Percentiles rank a stretch among this genome's conserved stretches.
Conservation (phyloP, 2,113 vertebrate genomes). For the Spea multiplicata region DNA sequence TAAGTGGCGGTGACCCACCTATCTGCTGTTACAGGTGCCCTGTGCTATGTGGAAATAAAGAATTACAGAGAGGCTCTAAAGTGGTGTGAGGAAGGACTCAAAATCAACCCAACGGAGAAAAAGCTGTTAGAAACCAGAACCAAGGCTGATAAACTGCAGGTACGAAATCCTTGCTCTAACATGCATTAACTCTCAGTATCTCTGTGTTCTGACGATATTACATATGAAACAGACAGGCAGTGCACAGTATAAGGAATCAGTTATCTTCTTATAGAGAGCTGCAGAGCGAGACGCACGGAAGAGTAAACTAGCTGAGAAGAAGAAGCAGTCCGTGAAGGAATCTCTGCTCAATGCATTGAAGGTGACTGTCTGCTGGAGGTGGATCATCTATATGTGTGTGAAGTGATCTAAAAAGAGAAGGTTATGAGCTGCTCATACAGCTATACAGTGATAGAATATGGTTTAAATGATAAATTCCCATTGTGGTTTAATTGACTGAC, state of each 20-base stretch:
- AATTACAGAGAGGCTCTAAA: slow-evolving; percentile 75
- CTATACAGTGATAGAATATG: too few species aligned
- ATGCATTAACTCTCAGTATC: too few species aligned
- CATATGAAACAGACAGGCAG: too few species aligned
- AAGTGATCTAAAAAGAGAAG: too few species aligned
- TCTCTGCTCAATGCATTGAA: slow-evolving; percentile 75
- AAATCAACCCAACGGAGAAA: slow-evolving; percentile 73
- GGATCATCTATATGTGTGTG: too few species aligned
- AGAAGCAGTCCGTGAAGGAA: slow-evolving; percentile 65
- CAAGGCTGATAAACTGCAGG: slow-evolving; percentile 84
- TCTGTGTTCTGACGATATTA: too few species aligned
- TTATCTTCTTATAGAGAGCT: slow-evolving; percentile 63
- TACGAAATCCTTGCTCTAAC: slow-evolving; percentile 47
- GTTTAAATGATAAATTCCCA: too few species aligned
- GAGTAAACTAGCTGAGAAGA: slow-evolving; percentile 75
- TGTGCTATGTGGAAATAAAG: slow-evolving; percentile 83
- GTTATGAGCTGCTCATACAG: too few species aligned
- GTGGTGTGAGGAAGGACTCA: slow-evolving; percentile 91
- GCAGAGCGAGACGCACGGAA: slow-evolving; percentile 84
- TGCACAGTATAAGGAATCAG: background rate
- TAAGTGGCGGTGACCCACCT: background rate
- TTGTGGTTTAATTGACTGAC: too few species aligned
- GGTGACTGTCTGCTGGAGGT: slow-evolving; percentile 59
- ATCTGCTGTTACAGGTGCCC: slow-evolving; percentile 70
- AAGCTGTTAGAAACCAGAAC: slow-evolving; percentile 80